Evolutionary conservation across 2,113 vertebrate species (phyloP), one percentile per base, ranked within the genome.

Genomic region (Sardina pilchardus): DNA sequence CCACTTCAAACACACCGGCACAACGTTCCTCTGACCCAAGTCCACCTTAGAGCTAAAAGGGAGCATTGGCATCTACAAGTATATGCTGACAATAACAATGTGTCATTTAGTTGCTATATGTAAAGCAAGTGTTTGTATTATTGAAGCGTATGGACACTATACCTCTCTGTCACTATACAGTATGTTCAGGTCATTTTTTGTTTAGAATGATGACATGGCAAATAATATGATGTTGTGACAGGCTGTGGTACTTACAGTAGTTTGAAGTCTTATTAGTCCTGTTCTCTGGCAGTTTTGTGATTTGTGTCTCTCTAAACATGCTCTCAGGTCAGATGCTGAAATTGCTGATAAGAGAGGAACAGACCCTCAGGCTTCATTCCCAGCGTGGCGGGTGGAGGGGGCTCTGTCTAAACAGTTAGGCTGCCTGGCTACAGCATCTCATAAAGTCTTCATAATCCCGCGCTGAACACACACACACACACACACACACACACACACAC

Each of bases 371-470:
- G 26, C 71, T 34, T 16, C 14, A 17, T 59, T 24, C 21, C 19
- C 6, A 12, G 9, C n/a, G n/a, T 34, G 26, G 4, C 17, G 71
- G 36, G 10, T 4, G 30, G 30, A 78, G 34, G 39, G 71, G 14
- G 14, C 71, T 34, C 34, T 78, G 14, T 78, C 71, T 78, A 78
- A 78, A 78, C 63, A 34, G 63, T 34, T 30, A 78, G 71, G 71
- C 71, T 36, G 71, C 16, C 71, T 34, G 36, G 34, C 14, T 78
- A 16, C 71, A 17, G 10, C 71, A 39, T 78, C 30, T 34, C 71
- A 78, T 78, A 36, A 78, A 78, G 71, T 78, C 71, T 78, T 78
- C 71, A 78, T 36, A 34, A 78, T 78, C 30, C 26, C 71, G 6
- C 10, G 39, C 71, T 78, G 71, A 78, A 78, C 3, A 36, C 34